Base-by-base conservation (phyloP, 2,797 vertebrate genomes). In the Liparis tanakae region DNA sequence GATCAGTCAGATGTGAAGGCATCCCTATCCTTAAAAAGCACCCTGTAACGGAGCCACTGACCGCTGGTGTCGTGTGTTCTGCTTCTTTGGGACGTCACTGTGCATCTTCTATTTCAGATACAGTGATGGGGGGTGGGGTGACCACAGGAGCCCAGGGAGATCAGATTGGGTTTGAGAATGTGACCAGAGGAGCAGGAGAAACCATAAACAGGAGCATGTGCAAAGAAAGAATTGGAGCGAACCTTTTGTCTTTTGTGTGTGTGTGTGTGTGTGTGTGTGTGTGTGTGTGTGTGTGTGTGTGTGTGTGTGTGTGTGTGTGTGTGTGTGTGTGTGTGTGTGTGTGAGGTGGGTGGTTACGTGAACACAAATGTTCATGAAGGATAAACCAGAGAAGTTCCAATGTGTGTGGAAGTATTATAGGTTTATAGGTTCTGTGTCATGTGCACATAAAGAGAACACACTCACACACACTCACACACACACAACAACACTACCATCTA, bases 121-220 rank as follows among this genome's bases (percentile, higher is more conserved):
- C 63, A 77, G 50, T 20, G 65, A 59, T 43, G 59, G 46, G 71
- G 36, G 14, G 30, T 55, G 30, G 50, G 62, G 0, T 37, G 80
- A 76, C 87, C 84, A 74, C 66, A 78, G 70, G 71, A 67, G 58
- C 48, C n/a, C 33, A 36, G 18, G 62, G 65, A 79, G 69, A 84
- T 83, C 80, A 76, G 63, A 86, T 76, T 65, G 71, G 74, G 82
- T 72, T 74, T 25, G 67, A 70, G 64, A 64, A 59, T 9, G 60
- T 68, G 70, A 88, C 87, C 85, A 80, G 72, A 84, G 76, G 58
- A 74, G 82, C 71, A 63, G 69, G 72, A 77, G 79, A 67, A 82
- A 74, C 54, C 30, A 71, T 78, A 79, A 85, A 68, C 73, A 85
- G 85, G 74, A 73, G 65, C 85, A 87, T 90, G 83, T 83, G 62